Conservation (phyloP, 2,797 vertebrate species). For the Pangasius krempfi region DNA sequence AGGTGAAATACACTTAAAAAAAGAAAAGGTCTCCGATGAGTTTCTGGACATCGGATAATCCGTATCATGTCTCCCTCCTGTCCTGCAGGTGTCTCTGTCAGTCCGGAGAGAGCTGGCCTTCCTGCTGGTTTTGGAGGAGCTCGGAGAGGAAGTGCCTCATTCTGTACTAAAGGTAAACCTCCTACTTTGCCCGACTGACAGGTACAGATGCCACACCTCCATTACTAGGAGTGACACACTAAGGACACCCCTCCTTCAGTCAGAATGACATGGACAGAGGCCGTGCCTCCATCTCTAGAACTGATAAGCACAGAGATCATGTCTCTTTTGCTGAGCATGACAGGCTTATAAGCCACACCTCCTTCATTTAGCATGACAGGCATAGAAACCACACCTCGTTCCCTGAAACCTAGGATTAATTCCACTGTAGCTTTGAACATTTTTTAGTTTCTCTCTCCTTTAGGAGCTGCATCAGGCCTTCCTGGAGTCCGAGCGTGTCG, state of each 20-base stretch:
- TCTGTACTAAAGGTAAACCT: conserved; percentile 79
- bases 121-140: conserved; percentile 87
- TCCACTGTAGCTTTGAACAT: background rate
- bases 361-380: background rate
- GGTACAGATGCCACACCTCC: background rate
- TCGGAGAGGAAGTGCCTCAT: conserved; percentile 79
- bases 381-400: too few species aligned
- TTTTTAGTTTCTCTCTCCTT: background rate
- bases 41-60: background rate
- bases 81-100: conserved; percentile 67
- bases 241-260: background rate
- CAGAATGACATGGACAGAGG: background rate
- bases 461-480: conserved; percentile 87
- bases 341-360: background rate
- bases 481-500: conserved; percentile 62
- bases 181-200: background rate
- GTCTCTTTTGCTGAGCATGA: background rate
- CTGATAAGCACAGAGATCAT: background rate
- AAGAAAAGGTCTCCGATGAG: background rate
- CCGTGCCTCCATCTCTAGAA: background rate
- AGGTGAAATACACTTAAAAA: conserved; percentile 71
- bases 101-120: conserved; percentile 85
- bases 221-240: background rate
- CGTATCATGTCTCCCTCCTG: background rate
- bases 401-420: background rate